These are phyloP conservation scores for Phrynocephalus versicolor DNA, from an alignment of 2,113 vertebrate species.

Conservation along the genomic window DNA sequence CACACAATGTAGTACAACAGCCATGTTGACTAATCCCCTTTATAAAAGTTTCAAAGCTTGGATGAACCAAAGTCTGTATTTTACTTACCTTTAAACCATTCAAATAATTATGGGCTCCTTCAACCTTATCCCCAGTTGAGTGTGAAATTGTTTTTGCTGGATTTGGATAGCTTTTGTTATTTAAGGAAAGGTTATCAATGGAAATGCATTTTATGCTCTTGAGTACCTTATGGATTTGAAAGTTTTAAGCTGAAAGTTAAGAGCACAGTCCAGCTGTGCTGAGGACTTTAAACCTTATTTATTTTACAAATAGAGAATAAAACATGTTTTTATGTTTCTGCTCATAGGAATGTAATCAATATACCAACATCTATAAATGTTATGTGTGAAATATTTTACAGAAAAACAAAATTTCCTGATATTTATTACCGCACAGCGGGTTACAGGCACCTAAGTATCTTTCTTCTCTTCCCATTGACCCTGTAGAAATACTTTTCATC, in stretches of 20 bases:
- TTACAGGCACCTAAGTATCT: background rate
- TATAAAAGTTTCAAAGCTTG: background rate
- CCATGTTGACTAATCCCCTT: background rate
- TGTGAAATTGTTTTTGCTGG: conserved; percentile 33
- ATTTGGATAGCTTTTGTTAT: conserved; percentile 17
- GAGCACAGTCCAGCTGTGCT: conserved; percentile 2
- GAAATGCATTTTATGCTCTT: conserved; percentile 18
- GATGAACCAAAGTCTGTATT: background rate
- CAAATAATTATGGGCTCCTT: conserved; percentile 25
- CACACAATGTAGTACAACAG: background rate
- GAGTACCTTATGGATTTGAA: conserved; percentile 25
- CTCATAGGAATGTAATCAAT: background rate
- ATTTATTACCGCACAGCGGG: background rate
- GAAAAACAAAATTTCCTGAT: background rate
- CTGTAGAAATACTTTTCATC: background rate
- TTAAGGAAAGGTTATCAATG: conserved; percentile 32
- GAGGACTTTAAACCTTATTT: background rate
- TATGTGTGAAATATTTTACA: background rate
- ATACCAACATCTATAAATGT: background rate
- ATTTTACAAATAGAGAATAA: background rate
- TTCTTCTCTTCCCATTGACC: background rate
- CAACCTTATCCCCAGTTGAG: conserved; percentile 9
- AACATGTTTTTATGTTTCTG: background rate
- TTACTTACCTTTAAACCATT: background rate
- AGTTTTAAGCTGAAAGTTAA: conserved; percentile 9